These are phyloP conservation scores for Heterohyrax brucei DNA, from an alignment of 2,797 vertebrate species.

Conservation along the genomic window DNA sequence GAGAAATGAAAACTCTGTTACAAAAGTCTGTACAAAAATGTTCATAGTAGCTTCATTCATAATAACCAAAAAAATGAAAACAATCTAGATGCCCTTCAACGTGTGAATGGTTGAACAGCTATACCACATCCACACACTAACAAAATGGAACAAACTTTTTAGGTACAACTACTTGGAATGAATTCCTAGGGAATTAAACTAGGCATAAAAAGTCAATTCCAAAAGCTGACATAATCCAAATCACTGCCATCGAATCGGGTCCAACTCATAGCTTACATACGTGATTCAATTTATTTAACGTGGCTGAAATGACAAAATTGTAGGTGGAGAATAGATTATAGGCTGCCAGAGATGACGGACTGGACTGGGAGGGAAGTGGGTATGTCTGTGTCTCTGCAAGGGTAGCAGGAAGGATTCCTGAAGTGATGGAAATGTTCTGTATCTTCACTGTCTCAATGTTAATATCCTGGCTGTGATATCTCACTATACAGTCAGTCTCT, in stretches of 20 bases:
- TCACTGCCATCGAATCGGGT: too few species aligned
- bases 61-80: background rate
- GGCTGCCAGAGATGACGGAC: background rate
- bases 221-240: background rate
- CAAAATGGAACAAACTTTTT: background rate
- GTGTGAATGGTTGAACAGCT: background rate
- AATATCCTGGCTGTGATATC: background rate
- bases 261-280: background rate
- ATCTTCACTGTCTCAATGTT: background rate
- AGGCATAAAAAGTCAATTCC: conserved; percentile 43
- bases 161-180: background rate
- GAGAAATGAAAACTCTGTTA: background rate
- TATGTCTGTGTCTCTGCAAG: background rate
- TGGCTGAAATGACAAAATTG: background rate
- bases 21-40: background rate
- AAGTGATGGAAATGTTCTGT: too few species aligned
- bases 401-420: background rate
- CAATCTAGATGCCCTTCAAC: background rate
- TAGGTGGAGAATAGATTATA: background rate
- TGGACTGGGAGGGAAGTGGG: background rate
- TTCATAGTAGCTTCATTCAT: background rate
- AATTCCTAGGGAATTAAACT: background rate
- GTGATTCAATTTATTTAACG: background rate
- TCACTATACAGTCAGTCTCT: background rate
- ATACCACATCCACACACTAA: background rate